Evolutionary conservation across 2,797 vertebrate species (phyloP), one percentile per base, ranked within the genome.

Genomic region (Manis crassicaudata): DNA sequence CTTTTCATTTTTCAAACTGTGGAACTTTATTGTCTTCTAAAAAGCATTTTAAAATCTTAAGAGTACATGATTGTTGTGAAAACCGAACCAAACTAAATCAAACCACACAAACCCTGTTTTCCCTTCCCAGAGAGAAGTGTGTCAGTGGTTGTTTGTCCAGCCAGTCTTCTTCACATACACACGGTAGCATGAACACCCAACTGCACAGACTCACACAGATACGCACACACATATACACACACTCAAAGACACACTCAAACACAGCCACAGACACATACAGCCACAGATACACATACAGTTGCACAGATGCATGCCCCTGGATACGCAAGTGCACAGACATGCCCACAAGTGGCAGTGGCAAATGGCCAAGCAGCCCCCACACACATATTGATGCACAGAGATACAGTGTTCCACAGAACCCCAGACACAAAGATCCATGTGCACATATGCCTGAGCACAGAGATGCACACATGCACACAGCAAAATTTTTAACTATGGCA

Each of bases 21-120:
- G 88, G 67, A 89, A 92, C 67, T 88, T 95, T 17, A 63, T n/a
- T 75, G 68, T 84, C 50, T 94, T 82, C 81, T 46, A 23, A 50
- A 67, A 90, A 81, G 23, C 87, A 35, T 58, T 96, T 91, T 65
- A 40, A 95, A 81, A 43, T 79, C 50, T 79, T 56, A 87, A 85
- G 65, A 68, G 80, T 80, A 60, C 5, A 62, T 84, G 43, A 54
- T 94, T 37, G 7, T 83, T 46, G 20, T 77, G 23, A 56, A 63
- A 25, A 50, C 46, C 29, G 32, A 70, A 54, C 46, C 46, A 72
- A 58, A 58, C 5, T 14, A 43, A 13, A 11, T 27, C 62, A 63
- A 40, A 21, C 58, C 63, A 65, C 32, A 35, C 63, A 63, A 88
- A 21, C 65, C 60, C 27, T 40, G 2, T 54, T 50, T 90, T 21